Evolutionary conservation across 2,888 invertebrate genomes (phyloP).

Genomic region (Limulus polyphemus): DNA sequence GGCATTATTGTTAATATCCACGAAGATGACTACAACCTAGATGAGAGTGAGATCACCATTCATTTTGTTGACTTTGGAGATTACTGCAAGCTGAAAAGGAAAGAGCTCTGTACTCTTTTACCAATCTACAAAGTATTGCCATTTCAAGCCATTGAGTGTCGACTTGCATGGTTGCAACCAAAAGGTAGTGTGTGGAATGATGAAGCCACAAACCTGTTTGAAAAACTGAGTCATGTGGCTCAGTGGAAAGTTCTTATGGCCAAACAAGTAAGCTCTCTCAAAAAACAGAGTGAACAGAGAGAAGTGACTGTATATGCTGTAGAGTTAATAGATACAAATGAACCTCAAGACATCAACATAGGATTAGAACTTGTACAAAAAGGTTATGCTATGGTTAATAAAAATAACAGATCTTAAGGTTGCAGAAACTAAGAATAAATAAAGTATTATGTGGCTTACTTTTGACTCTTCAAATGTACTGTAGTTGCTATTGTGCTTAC

Average conservation of each 20-base stretch:
- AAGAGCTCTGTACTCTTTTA: conserved; percentile 18
- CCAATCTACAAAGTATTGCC: not conserved
- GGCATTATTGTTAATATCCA: conserved; percentile 54
- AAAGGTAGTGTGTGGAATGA: conserved; percentile 32
- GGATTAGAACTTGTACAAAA: conserved; percentile 42
- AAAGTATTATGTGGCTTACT: no score
- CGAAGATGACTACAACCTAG: conserved; percentile 49
- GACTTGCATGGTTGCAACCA: conserved; percentile 17
- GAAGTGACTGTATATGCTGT: conserved; percentile 55
- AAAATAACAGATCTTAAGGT: no score
- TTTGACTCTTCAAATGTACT: no score
- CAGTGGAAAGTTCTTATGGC: conserved; percentile 69
- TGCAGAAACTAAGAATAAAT: no score
- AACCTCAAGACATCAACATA: conserved; percentile 50
- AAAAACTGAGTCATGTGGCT: conserved; percentile 37
- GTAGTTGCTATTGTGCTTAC: no score
- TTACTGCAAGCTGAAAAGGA: conserved; percentile 30
- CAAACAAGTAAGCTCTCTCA: conserved; percentile 54
- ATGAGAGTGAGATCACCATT: conserved; percentile 52
- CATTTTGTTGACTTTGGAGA: conserved; percentile 83
- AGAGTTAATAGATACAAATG: conserved; percentile 55
- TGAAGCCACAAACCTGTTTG: conserved; percentile 36
- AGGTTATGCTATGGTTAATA: no score
- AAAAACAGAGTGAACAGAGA: conserved; percentile 43
- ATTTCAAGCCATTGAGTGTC: conserved; percentile 2